phyloP scores from a whole-genome alignment of 2,888 invertebrate genomes.

The Calephelis perditalis region DNA sequence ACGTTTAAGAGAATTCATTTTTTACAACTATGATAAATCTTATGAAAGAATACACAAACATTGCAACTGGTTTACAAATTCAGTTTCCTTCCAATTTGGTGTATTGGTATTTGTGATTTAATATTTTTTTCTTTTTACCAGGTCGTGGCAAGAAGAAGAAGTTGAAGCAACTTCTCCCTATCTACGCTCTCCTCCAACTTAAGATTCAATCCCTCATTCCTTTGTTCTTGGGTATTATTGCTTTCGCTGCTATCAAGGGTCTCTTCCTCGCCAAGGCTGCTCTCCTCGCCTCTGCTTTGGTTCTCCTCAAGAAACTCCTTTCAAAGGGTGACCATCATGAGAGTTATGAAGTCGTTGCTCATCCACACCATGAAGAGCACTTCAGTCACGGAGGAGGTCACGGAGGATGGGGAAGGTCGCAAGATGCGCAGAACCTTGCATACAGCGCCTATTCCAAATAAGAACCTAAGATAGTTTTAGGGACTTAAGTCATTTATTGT shows the following conservation, averaged over 20 bases:
- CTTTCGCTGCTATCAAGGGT: constrained; percentile 90
- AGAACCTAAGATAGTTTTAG: constrained; percentile 48
- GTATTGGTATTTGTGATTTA: too few relatives aligned
- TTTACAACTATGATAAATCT: too few relatives aligned
- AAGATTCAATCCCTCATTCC: constrained; percentile 89
- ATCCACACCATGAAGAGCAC: constrained; percentile 81
- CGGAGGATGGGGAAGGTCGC: constrained; percentile 82
- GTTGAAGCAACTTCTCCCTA: constrained; percentile 85
- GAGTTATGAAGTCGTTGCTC: constrained; percentile 87
- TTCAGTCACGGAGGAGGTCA: constrained; percentile 76
- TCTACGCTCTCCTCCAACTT: constrained; percentile 86
- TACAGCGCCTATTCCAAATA: constrained; percentile 82
- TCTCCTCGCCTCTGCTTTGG: constrained; percentile 84
- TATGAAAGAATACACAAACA: too few relatives aligned
- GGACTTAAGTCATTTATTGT: constrained; percentile 33
- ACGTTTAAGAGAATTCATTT: too few relatives aligned
- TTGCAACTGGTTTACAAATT: too few relatives aligned
- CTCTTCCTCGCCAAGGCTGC: constrained; percentile 90
- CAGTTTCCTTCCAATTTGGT: too few relatives aligned
- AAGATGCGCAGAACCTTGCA: constrained; percentile 83
- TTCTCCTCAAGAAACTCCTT: constrained; percentile 82
- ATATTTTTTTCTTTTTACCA: constrained; percentile 44
- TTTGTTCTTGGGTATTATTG: constrained; percentile 84
- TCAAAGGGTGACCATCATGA: constrained; percentile 82
- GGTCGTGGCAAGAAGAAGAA: constrained; percentile 90